These are phyloP conservation scores for Rhineura floridana DNA, from an alignment of 2,113 vertebrate species.

Conservation along the genomic window DNA sequence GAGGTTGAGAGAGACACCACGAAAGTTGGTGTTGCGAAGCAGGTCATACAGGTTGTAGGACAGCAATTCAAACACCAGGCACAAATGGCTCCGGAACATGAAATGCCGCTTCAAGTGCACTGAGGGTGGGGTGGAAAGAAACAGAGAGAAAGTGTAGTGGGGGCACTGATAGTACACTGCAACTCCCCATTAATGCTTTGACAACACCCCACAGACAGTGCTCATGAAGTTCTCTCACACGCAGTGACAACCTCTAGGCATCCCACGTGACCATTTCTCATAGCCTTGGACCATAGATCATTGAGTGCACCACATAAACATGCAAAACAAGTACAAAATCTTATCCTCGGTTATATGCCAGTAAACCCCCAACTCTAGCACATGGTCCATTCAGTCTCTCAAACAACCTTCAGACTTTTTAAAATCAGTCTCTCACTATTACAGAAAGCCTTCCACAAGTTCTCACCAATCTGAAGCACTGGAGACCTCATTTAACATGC, in stretches of 20 bases:
- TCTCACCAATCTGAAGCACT: background rate
- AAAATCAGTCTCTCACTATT: background rate
- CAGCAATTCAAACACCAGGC: slow-evolving; percentile 95
- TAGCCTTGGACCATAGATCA: background rate
- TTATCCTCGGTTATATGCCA: background rate
- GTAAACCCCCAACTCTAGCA: background rate
- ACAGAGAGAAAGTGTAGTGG: background rate
- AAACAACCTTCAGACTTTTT: background rate
- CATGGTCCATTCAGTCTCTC: background rate
- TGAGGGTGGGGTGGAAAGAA: slow-evolving; percentile 42
- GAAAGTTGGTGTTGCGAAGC: slow-evolving; percentile 94
- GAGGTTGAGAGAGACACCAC: slow-evolving; percentile 92
- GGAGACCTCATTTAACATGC: background rate
- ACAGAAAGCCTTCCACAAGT: background rate
- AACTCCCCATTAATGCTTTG: background rate
- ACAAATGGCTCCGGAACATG: slow-evolving; percentile 98
- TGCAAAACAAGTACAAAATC: background rate
- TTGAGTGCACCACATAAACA: background rate
- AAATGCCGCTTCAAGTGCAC: slow-evolving; percentile 96
- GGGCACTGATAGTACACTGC: background rate
- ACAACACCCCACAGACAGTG: too few species aligned
- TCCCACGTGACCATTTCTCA: background rate
- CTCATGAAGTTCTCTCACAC: rapidly evolving
- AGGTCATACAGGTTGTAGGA: slow-evolving; percentile 96
- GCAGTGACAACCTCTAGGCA: rapidly evolving